Evolutionary conservation across 1,140 invertebrate genomes (phyloP), one percentile per base, ranked within the genome.

Genomic region (Pseudobourletiella spinata): DNA sequence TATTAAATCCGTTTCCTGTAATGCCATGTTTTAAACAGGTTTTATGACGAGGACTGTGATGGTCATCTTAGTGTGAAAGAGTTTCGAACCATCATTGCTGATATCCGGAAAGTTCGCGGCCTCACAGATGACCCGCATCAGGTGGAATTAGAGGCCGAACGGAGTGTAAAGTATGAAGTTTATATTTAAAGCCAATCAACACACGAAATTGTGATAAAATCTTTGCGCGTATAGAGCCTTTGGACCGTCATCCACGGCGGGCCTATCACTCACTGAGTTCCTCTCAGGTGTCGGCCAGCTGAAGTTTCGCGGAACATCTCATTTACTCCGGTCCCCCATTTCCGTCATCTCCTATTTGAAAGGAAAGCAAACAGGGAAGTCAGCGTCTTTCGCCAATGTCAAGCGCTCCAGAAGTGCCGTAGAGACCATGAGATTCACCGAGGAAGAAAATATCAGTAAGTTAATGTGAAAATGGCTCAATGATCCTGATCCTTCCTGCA

Each of bases 221-320:
- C 15, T 48, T 48, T 54, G 51, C n/a, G n/a, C n/a, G n/a, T n/a
- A n/a, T n/a, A 78, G 76, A 66, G 63, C 76, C 26, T 80, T 80
- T 74, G 76, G 75, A 22, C 61, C 72, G 44, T 69, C 72, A 30
- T 68, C 64, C 24, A 67, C 67, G 61, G 69, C 73, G 29, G 72
- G 68, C 16, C 65, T 81, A 0, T 66, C 73, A 4, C 67, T 79
- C 8, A 72, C 70, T 15, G 76, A 79, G 54, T 82, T 82, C 69
- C 68, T 81, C 6, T 74, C 72, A 6, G 76, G 75, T 22, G 79
- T 82, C 3, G 80, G 80, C 2, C 77, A 79, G 52, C 70, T 81
- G 14, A 79, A 79, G 63, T 82, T 82, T 69, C 71, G 80, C 50
- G 80, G 80, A 1, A 82, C 80, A 3, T 82, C 80, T 2, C 71